Percentiles rank a stretch among this genome's conserved stretches.
phyloP scores from a whole-genome alignment of 2,113 vertebrate species.

The Myrmecophaga tridactyla region DNA sequence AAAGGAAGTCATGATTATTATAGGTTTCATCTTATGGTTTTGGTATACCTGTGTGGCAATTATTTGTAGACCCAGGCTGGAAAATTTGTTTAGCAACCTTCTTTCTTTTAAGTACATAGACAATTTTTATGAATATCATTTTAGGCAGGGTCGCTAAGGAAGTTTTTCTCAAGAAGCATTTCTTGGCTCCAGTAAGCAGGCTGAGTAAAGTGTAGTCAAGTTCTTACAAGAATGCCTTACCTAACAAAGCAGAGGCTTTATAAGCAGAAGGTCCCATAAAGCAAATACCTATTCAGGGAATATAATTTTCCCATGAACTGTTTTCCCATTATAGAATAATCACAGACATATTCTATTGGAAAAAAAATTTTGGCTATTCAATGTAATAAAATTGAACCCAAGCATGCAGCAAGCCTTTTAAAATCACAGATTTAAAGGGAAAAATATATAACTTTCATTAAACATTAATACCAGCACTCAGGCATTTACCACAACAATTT shows the following conservation, averaged over 20 bases:
- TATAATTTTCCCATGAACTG: not conserved
- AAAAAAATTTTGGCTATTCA: not conserved
- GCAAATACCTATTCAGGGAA: not conserved
- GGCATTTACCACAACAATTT: conserved; percentile 18
- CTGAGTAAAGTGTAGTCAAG: not conserved
- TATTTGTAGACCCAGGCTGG: not conserved
- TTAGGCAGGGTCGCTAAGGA: not conserved
- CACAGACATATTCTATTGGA: not conserved
- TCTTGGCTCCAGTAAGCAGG: not conserved
- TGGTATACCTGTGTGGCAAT: not conserved
- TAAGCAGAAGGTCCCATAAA: not conserved
- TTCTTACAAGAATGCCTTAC: not conserved
- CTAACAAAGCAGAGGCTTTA: not conserved
- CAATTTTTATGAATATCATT: not conserved
- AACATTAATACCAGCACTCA: conserved; percentile 23
- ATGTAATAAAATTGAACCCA: not conserved
- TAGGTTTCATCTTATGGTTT: not conserved
- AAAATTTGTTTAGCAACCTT: not conserved
- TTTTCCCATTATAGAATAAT: not conserved
- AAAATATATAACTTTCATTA: conserved; percentile 26
- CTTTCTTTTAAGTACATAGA: not conserved
- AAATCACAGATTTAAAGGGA: conserved; percentile 36
- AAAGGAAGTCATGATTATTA: not conserved
- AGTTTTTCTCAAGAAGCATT: not conserved
- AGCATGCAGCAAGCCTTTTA: not conserved